Conservation (phyloP, 2,888 invertebrate species). For the Gandaritis pyraliata region DNA sequence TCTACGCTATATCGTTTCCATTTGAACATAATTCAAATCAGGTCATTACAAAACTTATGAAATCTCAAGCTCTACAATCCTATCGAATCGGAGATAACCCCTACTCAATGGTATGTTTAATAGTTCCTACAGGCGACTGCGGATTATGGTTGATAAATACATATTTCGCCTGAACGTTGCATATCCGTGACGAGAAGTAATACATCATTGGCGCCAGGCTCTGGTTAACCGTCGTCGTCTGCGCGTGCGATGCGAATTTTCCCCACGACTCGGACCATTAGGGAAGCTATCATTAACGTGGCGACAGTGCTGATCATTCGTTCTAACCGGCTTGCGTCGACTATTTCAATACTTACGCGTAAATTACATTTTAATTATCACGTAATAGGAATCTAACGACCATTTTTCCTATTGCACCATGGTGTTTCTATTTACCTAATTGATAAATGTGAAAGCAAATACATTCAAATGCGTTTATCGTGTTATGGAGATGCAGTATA, state of each 20-base stretch:
- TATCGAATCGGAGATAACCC: neutral
- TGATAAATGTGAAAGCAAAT: conserved; percentile 29
- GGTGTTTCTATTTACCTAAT: conserved; percentile 17
- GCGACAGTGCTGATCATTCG: conserved; percentile 73
- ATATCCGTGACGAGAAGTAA: conserved; percentile 75
- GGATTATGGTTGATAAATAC: conserved; percentile 30
- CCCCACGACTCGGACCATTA: conserved; percentile 68
- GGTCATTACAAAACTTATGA: neutral
- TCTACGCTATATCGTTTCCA: neutral
- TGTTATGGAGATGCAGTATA: conserved; percentile 32
- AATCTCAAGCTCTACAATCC: neutral
- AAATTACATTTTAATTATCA: conserved; percentile 59
- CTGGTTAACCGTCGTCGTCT: conserved; percentile 71
- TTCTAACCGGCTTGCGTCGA: conserved; percentile 57
- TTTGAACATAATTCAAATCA: conserved; percentile 1
- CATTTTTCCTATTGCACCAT: conserved; percentile 29
- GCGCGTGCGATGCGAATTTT: conserved; percentile 77
- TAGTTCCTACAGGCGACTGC: conserved; percentile 11
- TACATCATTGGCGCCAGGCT: conserved; percentile 74
- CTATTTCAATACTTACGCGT: conserved; percentile 53
- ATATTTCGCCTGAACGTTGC: conserved; percentile 42
- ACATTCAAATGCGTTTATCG: conserved; percentile 28
- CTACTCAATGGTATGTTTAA: conserved; percentile 3
- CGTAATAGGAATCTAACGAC: conserved; percentile 45
- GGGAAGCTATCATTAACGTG: conserved; percentile 79